phyloP scores from a whole-genome alignment of 2,888 invertebrate genomes.

The Acrocyrtus sp. region DNA sequence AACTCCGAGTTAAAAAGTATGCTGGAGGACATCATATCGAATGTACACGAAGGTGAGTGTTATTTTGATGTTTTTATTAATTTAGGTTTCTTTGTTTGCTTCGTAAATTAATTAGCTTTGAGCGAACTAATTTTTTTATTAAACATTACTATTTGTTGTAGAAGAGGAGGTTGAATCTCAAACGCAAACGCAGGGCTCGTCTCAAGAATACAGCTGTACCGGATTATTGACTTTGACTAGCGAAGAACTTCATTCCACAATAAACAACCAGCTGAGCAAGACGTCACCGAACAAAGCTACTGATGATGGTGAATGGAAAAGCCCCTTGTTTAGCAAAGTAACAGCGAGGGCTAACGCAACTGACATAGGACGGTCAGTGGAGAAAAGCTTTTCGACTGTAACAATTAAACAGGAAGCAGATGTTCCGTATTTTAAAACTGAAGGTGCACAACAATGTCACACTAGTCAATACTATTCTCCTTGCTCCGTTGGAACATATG shows the following conservation, averaged over 20 bases:
- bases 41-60: neutral
- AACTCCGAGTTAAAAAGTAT: no score
- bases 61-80: no score
- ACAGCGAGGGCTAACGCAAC: neutral
- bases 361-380: neutral
- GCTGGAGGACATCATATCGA: neutral
- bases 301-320: constrained; percentile 4
- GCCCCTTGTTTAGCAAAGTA: neutral
- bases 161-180: no score
- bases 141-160: no score
- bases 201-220: no score
- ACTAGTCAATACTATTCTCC: neutral
- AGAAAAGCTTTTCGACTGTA: neutral
- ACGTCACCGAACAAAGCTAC: neutral
- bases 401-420: neutral
- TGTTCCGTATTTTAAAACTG: no score
- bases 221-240: neutral
- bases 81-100: no score
- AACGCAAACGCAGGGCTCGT: no score
- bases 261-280: constrained; percentile 10
- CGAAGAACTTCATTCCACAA: constrained; percentile 1
- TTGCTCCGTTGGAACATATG: neutral
- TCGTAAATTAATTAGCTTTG: no score
- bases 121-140: no score
- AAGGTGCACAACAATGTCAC: no score